Conservation (phyloP, 2,797 vertebrate genomes). For the Acanthiza pusilla region DNA sequence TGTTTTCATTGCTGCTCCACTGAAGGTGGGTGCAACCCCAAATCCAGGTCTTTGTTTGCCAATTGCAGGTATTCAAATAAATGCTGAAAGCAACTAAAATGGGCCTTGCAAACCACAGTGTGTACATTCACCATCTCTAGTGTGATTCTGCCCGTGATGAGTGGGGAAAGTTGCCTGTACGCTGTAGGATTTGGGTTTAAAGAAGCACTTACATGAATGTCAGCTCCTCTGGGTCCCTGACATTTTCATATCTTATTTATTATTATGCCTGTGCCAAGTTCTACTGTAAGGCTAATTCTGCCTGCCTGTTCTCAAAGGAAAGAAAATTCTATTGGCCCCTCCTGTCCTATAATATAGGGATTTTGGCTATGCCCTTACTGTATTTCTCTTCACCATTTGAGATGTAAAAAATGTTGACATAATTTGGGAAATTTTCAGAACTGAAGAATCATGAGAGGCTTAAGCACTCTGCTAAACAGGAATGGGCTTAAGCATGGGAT, state of each 20-base stretch:
- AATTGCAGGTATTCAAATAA: not conserved
- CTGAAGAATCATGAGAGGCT: not conserved
- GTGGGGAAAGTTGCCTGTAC: not conserved
- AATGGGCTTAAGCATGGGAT: not conserved
- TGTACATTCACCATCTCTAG: not conserved
- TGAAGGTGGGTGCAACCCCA: not conserved
- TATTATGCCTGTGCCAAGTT: conserved; percentile 22
- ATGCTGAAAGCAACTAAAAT: not conserved
- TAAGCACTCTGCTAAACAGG: not conserved
- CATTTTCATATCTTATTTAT: conserved; percentile 36
- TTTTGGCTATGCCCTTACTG: conserved; percentile 24
- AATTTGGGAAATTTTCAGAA: conserved; percentile 7
- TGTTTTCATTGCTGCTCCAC: not conserved
- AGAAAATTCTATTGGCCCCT: conserved; percentile 13
- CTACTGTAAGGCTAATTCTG: conserved; percentile 39
- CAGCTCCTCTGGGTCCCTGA: conserved; percentile 6
- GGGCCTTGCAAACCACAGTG: not conserved
- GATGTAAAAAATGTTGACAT: conserved; percentile 7
- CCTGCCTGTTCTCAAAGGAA: conserved; percentile 13
- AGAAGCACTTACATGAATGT: not conserved
- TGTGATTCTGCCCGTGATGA: not conserved
- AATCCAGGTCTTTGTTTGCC: not conserved
- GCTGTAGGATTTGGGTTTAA: conserved; percentile 4
- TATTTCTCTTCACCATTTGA: conserved; percentile 15
- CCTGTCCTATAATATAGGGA: not conserved